Conservation (phyloP, 2,888 invertebrate genomes). For the Trachelus stipa region DNA sequence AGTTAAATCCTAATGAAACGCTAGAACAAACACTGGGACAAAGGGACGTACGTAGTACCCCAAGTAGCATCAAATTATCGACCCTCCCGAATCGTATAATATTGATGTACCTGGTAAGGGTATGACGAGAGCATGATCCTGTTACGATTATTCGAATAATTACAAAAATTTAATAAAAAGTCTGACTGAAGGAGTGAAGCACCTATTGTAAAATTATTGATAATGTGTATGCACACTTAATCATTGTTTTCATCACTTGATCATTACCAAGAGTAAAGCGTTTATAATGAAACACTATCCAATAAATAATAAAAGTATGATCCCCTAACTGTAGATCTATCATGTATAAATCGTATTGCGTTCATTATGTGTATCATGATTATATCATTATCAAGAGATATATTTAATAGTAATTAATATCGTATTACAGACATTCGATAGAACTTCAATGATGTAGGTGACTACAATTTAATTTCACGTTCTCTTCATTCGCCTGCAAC, state of each 20-base stretch:
- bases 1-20: background rate
- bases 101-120: background rate
- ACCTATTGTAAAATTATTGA: background rate
- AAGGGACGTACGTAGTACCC: constrained; percentile 27
- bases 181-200: background rate
- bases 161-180: background rate
- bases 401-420: background rate
- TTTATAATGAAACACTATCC: background rate
- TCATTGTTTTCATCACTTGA: background rate
- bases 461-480: background rate
- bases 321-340: background rate
- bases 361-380: background rate
- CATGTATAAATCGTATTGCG: background rate
- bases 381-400: background rate
- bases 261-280: background rate
- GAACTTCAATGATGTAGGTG: background rate
- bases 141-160: background rate
- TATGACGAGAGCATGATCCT: background rate
- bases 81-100: background rate
- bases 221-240: background rate
- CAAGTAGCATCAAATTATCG: background rate
- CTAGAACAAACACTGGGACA: constrained; percentile 54
- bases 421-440: background rate
- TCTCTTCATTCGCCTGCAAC: background rate
- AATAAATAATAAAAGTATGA: background rate